phyloP scores from a whole-genome alignment of 92 coral and sea anemone species.

The Phymanthus crucifer region DNA sequence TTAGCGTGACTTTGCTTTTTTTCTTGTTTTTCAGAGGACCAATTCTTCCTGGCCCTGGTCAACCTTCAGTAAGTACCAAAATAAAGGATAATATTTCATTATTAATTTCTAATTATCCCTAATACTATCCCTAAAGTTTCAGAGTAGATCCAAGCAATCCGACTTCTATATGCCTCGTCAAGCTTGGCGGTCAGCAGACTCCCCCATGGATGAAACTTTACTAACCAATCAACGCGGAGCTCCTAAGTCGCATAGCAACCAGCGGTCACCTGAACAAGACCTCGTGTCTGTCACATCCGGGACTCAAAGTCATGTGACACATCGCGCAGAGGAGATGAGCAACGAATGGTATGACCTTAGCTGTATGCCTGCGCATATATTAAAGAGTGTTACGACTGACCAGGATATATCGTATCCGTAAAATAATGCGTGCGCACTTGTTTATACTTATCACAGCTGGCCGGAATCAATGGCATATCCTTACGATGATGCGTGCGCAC shows the following conservation, averaged over 20 bases:
- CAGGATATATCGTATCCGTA: background rate
- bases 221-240: conserved; percentile 25
- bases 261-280: conserved; percentile 68
- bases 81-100: background rate
- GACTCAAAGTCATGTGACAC: conserved; percentile 79
- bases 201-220: conserved; percentile 55
- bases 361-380: background rate
- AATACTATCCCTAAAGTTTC: conserved; percentile 11
- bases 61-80: conserved; percentile 10
- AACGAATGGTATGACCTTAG: conserved; percentile 76
- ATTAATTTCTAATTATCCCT: background rate
- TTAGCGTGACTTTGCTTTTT: background rate
- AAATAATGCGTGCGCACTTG: background rate
- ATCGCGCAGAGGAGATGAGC: conserved; percentile 85
- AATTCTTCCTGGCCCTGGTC: conserved; percentile 14
- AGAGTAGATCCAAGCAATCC: conserved; percentile 5
- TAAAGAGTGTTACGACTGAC: background rate
- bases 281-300: conserved; percentile 78
- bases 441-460: background rate
- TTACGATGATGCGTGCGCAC: background rate
- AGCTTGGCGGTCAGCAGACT: conserved; percentile 95
- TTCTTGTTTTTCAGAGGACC: conserved; percentile 37
- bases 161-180: conserved; percentile 57
- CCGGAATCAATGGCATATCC: background rate
- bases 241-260: conserved; percentile 43